Conservation (phyloP, 2,797 vertebrate species). For the Tokudaia tokunoshimensis region DNA sequence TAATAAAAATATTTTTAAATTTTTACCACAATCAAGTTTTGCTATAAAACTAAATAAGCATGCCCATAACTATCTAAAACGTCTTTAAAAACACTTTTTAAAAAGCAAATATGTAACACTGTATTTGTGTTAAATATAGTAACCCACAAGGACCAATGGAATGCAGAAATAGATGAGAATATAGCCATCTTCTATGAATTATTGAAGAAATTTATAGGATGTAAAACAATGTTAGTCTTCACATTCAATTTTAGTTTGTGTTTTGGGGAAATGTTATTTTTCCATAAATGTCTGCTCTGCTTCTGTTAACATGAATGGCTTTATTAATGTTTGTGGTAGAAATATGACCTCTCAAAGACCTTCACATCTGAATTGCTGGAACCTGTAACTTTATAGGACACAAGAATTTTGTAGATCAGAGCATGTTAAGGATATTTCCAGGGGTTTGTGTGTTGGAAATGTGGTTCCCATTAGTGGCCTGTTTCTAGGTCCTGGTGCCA, state of each 20-base stretch:
- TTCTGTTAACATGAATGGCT: neutral
- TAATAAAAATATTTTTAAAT: slow-evolving; percentile 8
- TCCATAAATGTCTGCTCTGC: neutral
- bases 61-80: neutral
- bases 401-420: neutral
- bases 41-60: neutral
- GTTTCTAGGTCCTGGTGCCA: neutral
- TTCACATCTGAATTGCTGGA: neutral
- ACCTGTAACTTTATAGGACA: neutral
- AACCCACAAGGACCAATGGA: neutral
- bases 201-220: slow-evolving; percentile 19
- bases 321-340: neutral
- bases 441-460: neutral
- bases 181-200: neutral
- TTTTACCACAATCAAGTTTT: neutral
- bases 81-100: neutral
- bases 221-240: neutral
- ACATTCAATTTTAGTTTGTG: neutral
- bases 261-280: slow-evolving; percentile 30
- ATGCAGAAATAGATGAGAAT: neutral
- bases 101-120: neutral
- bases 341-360: neutral
- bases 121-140: neutral
- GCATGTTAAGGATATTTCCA: neutral
- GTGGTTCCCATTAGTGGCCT: neutral